phyloP scores from a whole-genome alignment of 2,113 vertebrate species.

The Pomatostomus ruficeps region DNA sequence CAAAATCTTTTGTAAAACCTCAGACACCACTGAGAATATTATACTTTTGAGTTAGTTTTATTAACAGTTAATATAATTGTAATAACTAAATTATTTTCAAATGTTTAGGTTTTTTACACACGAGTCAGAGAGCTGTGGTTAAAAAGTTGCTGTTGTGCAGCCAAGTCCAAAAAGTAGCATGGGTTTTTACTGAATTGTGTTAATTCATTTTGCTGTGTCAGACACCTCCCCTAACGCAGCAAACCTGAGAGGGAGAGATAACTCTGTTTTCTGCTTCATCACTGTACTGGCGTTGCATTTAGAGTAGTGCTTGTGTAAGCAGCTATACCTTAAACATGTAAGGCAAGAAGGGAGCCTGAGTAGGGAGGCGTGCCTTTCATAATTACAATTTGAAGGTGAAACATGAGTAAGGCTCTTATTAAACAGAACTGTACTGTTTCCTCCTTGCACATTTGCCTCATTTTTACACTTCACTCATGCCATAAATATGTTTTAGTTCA shows the following conservation, averaged over 20 bases:
- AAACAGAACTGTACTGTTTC: not conserved
- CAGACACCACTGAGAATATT: not conserved
- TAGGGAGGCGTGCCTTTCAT: not conserved
- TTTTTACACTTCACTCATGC: not conserved
- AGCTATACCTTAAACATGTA: rapidly evolving
- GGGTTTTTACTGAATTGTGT: not conserved
- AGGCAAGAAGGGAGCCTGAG: not conserved
- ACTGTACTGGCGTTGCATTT: not conserved
- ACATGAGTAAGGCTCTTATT: not conserved
- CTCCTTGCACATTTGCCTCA: rapidly evolving
- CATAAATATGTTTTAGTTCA: not conserved
- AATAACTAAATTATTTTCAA: not conserved
- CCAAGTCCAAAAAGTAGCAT: not conserved
- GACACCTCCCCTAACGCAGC: not conserved
- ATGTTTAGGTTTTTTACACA: not conserved
- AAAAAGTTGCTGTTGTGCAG: not conserved
- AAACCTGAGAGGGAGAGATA: not conserved
- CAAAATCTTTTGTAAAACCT: not conserved
- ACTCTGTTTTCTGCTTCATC: not conserved
- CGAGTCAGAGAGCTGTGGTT: not conserved
- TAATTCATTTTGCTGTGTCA: not conserved
- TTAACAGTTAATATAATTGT: not conserved
- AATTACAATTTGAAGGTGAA: not conserved
- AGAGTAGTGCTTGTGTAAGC: not conserved
- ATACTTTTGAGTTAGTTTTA: not conserved